phyloP scores from a whole-genome alignment of 2,888 invertebrate species.

The Oxyscelio sp. region DNA sequence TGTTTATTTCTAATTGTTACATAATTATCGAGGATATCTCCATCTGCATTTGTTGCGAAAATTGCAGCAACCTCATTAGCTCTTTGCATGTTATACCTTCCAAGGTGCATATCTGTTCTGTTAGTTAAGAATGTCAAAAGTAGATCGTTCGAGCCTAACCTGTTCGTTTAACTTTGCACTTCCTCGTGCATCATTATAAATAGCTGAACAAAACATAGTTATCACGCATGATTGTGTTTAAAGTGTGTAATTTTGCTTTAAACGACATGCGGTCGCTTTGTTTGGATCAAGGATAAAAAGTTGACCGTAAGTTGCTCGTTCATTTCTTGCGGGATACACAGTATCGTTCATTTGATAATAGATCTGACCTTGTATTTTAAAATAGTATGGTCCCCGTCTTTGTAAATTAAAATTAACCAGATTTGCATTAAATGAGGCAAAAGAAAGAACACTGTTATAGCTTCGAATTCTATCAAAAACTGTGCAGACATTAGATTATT shows the following conservation, averaged over 20 bases:
- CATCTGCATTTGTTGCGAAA: too few species aligned
- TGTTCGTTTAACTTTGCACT: neutral
- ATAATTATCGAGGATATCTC: too few species aligned
- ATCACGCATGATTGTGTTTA: neutral
- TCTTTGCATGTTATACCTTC: too few species aligned
- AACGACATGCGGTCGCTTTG: neutral
- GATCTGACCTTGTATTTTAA: neutral
- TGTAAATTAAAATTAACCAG: neutral
- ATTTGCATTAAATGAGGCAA: conserved; percentile 16
- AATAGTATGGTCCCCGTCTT: too few species aligned
- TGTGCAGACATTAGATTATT: conserved; percentile 2
- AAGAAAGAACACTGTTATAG: conserved; percentile 11
- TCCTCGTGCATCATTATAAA: conserved; percentile 8
- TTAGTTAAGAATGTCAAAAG: too few species aligned
- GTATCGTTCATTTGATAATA: neutral
- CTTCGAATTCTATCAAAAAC: conserved; percentile 5
- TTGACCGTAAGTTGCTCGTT: neutral
- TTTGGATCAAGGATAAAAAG: conserved; percentile 5
- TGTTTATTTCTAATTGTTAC: too few species aligned
- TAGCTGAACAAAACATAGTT: neutral
- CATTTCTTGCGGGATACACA: neutral
- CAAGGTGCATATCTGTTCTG: too few species aligned
- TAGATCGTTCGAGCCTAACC: neutral
- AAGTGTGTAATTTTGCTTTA: neutral
- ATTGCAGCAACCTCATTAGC: too few species aligned